phyloP scores from a whole-genome alignment of 2,888 invertebrate species.

The Lycophotia porphyrea region DNA sequence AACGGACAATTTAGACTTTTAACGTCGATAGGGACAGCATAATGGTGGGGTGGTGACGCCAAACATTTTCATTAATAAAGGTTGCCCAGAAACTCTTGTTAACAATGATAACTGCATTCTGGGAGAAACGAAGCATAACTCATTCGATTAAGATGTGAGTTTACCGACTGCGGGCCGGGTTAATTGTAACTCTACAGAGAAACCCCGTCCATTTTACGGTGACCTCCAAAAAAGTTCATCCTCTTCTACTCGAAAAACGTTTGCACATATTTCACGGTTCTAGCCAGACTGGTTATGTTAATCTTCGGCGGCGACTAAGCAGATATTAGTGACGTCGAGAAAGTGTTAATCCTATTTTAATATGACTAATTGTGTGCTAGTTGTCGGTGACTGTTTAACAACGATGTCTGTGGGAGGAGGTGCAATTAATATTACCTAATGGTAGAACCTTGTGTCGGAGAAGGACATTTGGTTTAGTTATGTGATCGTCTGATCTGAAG shows the following conservation, averaged over 20 bases:
- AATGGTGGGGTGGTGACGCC: constrained; percentile 73
- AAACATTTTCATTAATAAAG: constrained; percentile 82
- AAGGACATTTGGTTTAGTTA: constrained; percentile 10
- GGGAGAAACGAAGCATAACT: constrained; percentile 86
- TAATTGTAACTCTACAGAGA: constrained; percentile 72
- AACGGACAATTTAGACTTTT: constrained; percentile 74
- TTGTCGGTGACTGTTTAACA: constrained; percentile 71
- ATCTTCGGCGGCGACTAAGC: constrained; percentile 72
- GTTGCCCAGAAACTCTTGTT: constrained; percentile 76
- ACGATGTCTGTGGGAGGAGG: constrained; percentile 65
- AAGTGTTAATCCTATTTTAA: constrained; percentile 87
- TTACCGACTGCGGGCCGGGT: constrained; percentile 83
- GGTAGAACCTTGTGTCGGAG: constrained; percentile 4
- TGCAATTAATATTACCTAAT: constrained; percentile 60
- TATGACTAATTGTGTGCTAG: constrained; percentile 85
- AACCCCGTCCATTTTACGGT: constrained; percentile 60
- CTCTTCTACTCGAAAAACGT: not conserved
- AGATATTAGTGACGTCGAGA: constrained; percentile 78
- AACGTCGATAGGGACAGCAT: constrained; percentile 63
- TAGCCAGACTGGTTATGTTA: constrained; percentile 62
- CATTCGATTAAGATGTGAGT: constrained; percentile 84
- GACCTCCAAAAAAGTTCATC: constrained; percentile 53
- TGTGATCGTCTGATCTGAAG: not conserved
- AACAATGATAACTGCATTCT: constrained; percentile 83
- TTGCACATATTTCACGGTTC: constrained; percentile 53